Conservation (phyloP, 2,113 vertebrate species). For the Addax nasomaculatus region DNA sequence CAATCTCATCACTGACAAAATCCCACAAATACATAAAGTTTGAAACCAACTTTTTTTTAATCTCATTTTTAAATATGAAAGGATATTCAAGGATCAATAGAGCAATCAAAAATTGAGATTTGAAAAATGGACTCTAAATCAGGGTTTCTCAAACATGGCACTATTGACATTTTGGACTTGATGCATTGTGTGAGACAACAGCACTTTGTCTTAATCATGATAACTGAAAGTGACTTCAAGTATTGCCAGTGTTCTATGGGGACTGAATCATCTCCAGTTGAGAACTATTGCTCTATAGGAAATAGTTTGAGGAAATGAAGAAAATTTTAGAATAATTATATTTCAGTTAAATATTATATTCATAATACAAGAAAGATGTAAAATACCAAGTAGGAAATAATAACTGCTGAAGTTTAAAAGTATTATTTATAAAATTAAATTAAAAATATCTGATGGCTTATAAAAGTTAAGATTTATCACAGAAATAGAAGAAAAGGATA, state of each 20-base stretch:
- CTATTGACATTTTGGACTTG: not conserved
- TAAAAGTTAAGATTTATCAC: not conserved
- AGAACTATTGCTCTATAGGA: not conserved
- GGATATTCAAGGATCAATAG: not conserved
- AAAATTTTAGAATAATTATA: not conserved
- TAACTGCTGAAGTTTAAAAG: not conserved
- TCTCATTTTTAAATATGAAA: not conserved
- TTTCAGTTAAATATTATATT: not conserved
- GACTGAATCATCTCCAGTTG: not conserved
- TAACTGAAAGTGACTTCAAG: not conserved
- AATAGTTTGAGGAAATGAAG: not conserved
- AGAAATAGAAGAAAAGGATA: not conserved
- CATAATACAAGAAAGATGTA: not conserved
- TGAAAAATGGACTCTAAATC: not conserved
- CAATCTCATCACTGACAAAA: not conserved
- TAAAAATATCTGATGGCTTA: not conserved
- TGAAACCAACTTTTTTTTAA: not conserved
- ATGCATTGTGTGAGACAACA: not conserved
- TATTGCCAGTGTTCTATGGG: not conserved
- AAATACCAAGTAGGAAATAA: not conserved
- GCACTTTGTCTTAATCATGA: not conserved
- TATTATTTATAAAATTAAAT: not conserved
- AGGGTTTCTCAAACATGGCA: not conserved
- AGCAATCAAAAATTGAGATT: not conserved
- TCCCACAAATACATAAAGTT: not conserved